Conservation (phyloP, 2,113 vertebrate genomes). For the Fregata magnificens region DNA sequence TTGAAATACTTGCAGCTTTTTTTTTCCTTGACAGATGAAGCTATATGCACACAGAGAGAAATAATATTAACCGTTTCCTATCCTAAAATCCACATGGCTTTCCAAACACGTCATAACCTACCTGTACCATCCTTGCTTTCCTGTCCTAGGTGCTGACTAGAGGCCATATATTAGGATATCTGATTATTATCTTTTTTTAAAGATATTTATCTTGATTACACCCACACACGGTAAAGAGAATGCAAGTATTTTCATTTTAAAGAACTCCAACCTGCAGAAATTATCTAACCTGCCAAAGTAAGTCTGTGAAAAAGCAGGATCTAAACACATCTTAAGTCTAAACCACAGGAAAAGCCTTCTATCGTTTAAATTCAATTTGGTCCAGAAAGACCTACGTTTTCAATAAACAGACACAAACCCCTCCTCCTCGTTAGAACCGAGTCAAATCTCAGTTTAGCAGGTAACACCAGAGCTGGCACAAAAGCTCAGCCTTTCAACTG, state of each 20-base stretch:
- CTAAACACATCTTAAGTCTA: neutral
- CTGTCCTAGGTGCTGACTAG: neutral
- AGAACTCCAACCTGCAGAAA: neutral
- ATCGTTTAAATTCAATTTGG: neutral
- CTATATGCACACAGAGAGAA: fast-evolving
- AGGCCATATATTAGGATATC: neutral
- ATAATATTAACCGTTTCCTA: neutral
- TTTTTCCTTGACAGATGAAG: neutral
- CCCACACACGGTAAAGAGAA: neutral
- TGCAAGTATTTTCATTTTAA: neutral
- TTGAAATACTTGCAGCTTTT: neutral
- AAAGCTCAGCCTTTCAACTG: neutral
- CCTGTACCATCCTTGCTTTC: neutral
- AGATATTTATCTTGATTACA: neutral
- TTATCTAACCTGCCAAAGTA: neutral
- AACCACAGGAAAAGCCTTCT: neutral
- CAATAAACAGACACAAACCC: neutral
- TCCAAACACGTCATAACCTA: neutral
- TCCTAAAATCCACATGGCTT: neutral
- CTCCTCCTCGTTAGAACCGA: neutral
- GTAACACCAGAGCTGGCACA: neutral
- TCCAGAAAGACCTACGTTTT: neutral
- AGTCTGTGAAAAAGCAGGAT: neutral
- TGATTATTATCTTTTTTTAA: neutral
- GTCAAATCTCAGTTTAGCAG: neutral